Percentiles rank a stretch among this genome's conserved stretches.
phyloP scores from a whole-genome alignment of 1,140 invertebrate species.

The Drosophila kikkawai region DNA sequence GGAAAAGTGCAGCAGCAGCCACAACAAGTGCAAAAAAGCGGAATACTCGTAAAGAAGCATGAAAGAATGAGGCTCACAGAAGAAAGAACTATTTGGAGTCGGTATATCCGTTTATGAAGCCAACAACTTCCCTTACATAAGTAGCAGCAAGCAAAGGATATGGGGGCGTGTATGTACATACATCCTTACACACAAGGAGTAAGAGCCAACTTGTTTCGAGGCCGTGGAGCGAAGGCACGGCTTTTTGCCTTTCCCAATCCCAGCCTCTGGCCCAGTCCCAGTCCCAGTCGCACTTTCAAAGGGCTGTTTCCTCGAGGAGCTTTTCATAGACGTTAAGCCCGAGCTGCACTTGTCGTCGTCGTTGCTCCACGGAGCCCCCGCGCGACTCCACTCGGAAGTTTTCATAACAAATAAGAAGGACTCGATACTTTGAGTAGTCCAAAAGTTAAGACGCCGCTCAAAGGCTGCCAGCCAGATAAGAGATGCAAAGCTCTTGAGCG shows the following conservation, averaged over 20 bases:
- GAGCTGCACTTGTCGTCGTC: conserved; percentile 38
- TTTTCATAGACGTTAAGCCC: conserved; percentile 67
- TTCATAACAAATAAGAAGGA: conserved; percentile 74
- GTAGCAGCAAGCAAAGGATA: conserved; percentile 56
- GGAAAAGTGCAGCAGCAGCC: conserved; percentile 40
- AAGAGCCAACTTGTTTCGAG: conserved; percentile 19
- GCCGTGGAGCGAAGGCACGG: conserved; percentile 10
- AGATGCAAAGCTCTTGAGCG: conserved; percentile 68
- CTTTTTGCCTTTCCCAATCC: conserved; percentile 38
- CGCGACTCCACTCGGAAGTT: conserved; percentile 48
- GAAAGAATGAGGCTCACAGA: conserved; percentile 59
- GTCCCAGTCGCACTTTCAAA: conserved; percentile 38
- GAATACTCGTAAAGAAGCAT: conserved; percentile 51
- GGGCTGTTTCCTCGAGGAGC: conserved; percentile 55
- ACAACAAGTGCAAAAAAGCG: conserved; percentile 51
- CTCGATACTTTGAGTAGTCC: conserved; percentile 72
- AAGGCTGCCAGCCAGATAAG: conserved; percentile 65
- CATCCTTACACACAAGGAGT: conserved; percentile 20
- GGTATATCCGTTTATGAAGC: conserved; percentile 82
- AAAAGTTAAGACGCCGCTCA: conserved; percentile 68
- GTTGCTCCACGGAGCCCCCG: background rate
- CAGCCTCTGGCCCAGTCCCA: conserved; percentile 10
- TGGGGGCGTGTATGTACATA: conserved; percentile 14
- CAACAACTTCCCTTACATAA: conserved; percentile 74
- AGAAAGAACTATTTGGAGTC: conserved; percentile 74